These are phyloP conservation scores for Deilephila porcellus DNA, from an alignment of 2,888 invertebrate species.

Conservation along the genomic window DNA sequence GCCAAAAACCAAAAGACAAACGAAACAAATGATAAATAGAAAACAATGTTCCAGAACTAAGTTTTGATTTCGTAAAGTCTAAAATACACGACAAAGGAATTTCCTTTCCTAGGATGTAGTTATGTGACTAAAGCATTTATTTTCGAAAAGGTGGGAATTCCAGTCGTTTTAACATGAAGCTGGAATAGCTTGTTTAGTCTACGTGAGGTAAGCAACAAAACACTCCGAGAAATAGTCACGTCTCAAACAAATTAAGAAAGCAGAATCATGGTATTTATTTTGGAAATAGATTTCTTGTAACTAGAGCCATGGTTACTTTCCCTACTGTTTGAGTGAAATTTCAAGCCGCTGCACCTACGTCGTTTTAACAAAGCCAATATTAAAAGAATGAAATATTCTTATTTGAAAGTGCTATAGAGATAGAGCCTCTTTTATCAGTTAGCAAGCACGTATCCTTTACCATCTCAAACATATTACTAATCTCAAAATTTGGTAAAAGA, in stretches of 20 bases:
- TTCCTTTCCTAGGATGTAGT: not conserved
- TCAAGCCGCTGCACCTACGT: too few relatives aligned
- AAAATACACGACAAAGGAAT: not conserved
- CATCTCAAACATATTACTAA: too few relatives aligned
- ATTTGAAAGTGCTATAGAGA: too few relatives aligned
- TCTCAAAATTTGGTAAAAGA: too few relatives aligned
- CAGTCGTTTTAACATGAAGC: not conserved
- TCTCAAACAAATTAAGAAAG: conserved; percentile 20
- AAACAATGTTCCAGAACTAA: too few relatives aligned
- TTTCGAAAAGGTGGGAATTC: not conserved
- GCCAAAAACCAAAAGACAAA: too few relatives aligned
- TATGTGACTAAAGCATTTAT: not conserved
- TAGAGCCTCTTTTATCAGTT: too few relatives aligned
- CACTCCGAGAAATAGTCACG: conserved; percentile 26
- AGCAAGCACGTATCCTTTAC: too few relatives aligned
- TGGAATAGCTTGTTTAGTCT: conserved; percentile 12
- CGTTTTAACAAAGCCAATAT: too few relatives aligned
- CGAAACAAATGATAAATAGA: too few relatives aligned
- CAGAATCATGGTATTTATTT: not conserved
- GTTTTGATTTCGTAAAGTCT: not conserved
- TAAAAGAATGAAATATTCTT: too few relatives aligned
- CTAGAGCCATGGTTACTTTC: not conserved
- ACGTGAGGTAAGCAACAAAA: conserved; percentile 11
- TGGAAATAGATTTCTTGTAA: not conserved
- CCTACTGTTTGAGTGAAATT: too few relatives aligned